Evolutionary conservation across 2,797 vertebrate genomes (phyloP), one percentile per base, ranked within the genome.

Genomic region (Neostethus bicornis): DNA sequence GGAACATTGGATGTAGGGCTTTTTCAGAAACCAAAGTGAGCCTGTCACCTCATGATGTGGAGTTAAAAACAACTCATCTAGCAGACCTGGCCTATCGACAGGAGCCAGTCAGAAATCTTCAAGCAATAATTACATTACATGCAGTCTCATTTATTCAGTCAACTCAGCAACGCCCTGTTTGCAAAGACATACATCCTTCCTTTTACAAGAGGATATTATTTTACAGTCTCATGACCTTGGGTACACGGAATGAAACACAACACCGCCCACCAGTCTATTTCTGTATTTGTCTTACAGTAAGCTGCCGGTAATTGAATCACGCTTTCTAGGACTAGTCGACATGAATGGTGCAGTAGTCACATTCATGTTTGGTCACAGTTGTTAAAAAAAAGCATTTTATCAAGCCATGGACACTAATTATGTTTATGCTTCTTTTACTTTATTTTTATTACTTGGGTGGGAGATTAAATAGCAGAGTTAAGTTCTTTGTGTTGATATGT

Each of bases 151-250:
- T 54, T 59, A 25, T 77, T 79, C 51, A 76, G 73, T 66, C 54
- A 26, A 68, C 65, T 79, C 79, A 80, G 82, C 73, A 68, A 80
- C 80, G 46, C 80, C 84, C 81, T 71, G 79, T 83, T 79, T 75
- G 71, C 80, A 73, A 70, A 80, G 82, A 80, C 75, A 77, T 66
- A 80, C 68, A 83, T 75, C 76, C 77, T 73, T 75, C 65, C 64
- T 79, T 86, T 87, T 75, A 87, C 83, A 80, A 73, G 74, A 42
- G 75, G 79, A 77, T 67, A 79, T 88, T 86, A 72, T 71, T 86
- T 86, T 86, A 80, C 73, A 87, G 73, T 90, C 77, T 85, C 79
- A 72, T 88, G 91, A 93, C 91, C 90, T 88, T 90, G 80, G 82
- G 79, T 88, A 89, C 79, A 80, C 78, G 32, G 68, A 72, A 68